Evolutionary conservation across 2,113 vertebrate species (phyloP).

Genomic region (Zosterops borbonicus): DNA sequence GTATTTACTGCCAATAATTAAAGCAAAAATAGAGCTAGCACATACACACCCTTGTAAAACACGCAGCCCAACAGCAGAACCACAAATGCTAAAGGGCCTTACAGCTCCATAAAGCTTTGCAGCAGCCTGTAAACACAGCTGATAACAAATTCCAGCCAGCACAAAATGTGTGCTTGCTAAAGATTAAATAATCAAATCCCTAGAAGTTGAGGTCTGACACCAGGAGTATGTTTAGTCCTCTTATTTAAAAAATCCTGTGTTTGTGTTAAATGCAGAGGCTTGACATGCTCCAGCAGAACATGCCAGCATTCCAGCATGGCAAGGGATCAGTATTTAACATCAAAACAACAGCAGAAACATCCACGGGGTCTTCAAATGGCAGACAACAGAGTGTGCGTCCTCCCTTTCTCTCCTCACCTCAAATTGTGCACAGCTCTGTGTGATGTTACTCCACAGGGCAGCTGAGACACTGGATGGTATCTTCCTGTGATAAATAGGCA

Average conservation of each 20-base stretch:
- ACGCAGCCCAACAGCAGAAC: background rate
- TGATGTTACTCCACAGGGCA: background rate
- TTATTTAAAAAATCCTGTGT: background rate
- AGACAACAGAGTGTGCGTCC: background rate
- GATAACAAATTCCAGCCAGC: background rate
- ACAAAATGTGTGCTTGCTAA: background rate
- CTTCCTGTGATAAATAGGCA: background rate
- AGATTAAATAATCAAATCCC: background rate
- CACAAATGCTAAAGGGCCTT: background rate
- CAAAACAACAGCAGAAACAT: background rate
- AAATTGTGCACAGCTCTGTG: background rate
- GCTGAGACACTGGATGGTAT: background rate
- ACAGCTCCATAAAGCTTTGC: background rate
- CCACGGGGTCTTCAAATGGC: background rate
- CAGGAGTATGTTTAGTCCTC: background rate
- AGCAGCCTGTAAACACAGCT: background rate
- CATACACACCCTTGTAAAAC: background rate
- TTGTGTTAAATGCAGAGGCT: background rate
- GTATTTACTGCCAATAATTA: slow-evolving; percentile 16
- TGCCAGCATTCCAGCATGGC: background rate
- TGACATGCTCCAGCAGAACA: background rate
- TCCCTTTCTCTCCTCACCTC: background rate
- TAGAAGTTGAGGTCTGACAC: background rate
- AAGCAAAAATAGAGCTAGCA: background rate
- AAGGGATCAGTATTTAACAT: background rate